phyloP scores from a whole-genome alignment of 2,113 vertebrate species.

The Danio rerio region GRCz12tu NC_133192.1:44832501-44833000 shows the following conservation, averaged over 20 bases:
- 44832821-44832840: not conserved
- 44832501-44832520: not conserved
- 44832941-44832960: conserved; percentile 71
- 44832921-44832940: conserved; percentile 58
- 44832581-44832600: not conserved
- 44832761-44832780: too few species aligned
- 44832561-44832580: conserved; percentile 70
- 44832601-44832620: too few species aligned
- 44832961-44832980: conserved; percentile 85
- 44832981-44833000: conserved; percentile 84
- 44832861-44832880: conserved; percentile 28
- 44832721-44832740: too few species aligned
- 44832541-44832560: conserved; percentile 68
- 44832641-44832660: too few species aligned
- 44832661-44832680: too few species aligned
- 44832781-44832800: not conserved
- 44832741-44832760: not conserved
- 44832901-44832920: conserved; percentile 30
- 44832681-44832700: too few species aligned
- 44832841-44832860: conserved; percentile 19
- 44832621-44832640: too few species aligned
- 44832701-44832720: too few species aligned
- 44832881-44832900: conserved; percentile 52
- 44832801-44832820: conserved; percentile 1
- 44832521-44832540: conserved; percentile 58